Base-by-base conservation (phyloP, 2,113 vertebrate genomes). In the Chrysemys picta region DNA sequence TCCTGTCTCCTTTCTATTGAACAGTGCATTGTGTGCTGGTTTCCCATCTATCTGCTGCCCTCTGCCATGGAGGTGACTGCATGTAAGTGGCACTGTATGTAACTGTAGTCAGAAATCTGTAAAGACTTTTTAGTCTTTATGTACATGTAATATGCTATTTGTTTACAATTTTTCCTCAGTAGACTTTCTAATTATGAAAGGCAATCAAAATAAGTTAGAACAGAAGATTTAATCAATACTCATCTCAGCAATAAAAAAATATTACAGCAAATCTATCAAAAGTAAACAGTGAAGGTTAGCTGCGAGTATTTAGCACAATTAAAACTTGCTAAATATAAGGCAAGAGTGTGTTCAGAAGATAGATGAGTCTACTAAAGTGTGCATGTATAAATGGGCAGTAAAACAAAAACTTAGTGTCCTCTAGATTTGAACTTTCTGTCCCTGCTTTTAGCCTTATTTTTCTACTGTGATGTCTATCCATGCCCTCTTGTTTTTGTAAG, bases 221-320 rank as follows among this genome's bases (percentile, higher is more conserved):
- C 84, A 82, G 82, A 93, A 80, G 24, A 82, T 96, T 95, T 94
- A 94, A 87, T 96, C 84, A 45, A 90, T 96, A 93, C 24, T 91
- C 78, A 53, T 2, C 25, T 94, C 0, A 0, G 53, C 54, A 87
- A n/a, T 93, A 89, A 91, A 87, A 90, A 72, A 25, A 21, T 90
- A 79, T 89, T 87, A 45, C 90, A 83, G 85, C 65, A 90, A 82
- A 62, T 12, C 31, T 80, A 87, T 94, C 87, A 88, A 91, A 94
- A 92, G 76, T 83, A 83, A 96, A 85, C 50, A 89, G 38, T 83
- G 86, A 90, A 62, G 45, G 53, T 62, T 84, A 94, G 50, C 65
- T 85, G 76, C 29, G 54, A 90, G 84, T 94, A 83, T 90, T 87
- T 1, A 2, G 27, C 57, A 69, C 76, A 1, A 5, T 83, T 87